Conservation (phyloP, 2,113 vertebrate species). For the Phasianus colchicus region DNA sequence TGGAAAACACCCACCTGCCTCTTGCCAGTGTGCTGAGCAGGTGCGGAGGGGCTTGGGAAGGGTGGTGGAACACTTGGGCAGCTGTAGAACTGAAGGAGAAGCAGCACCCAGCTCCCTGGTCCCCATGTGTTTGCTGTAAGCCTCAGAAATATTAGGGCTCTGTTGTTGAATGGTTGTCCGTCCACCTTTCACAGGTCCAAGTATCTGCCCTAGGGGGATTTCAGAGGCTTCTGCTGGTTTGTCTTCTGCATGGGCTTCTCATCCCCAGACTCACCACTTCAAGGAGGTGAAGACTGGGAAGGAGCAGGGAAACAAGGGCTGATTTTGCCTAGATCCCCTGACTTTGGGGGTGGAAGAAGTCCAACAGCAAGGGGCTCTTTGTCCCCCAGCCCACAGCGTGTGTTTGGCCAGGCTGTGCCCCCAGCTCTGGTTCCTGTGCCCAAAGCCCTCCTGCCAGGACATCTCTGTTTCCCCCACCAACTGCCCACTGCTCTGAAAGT, state of each 20-base stretch:
- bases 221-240: not conserved
- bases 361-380: not conserved
- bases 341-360: not conserved
- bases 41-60: not conserved
- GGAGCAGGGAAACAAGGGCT: not conserved
- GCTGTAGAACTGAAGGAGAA: not conserved
- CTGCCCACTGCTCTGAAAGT: not conserved
- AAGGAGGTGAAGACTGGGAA: not conserved
- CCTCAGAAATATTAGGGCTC: not conserved
- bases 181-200: too few species aligned
- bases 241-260: not conserved
- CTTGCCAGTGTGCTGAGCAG: not conserved
- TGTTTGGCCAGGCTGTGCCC: not conserved
- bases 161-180: not conserved
- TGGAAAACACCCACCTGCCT: not conserved
- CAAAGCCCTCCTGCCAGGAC: not conserved
- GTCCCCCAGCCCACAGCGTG: not conserved
- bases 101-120: not conserved
- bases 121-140: not conserved
- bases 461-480: not conserved
- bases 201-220: not conserved
- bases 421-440: not conserved
- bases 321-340: not conserved
- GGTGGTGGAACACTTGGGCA: conserved; percentile 7
- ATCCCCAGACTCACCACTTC: not conserved